Evolutionary conservation across 2,888 invertebrate species (phyloP).

Genomic region (Biston stratarius): DNA sequence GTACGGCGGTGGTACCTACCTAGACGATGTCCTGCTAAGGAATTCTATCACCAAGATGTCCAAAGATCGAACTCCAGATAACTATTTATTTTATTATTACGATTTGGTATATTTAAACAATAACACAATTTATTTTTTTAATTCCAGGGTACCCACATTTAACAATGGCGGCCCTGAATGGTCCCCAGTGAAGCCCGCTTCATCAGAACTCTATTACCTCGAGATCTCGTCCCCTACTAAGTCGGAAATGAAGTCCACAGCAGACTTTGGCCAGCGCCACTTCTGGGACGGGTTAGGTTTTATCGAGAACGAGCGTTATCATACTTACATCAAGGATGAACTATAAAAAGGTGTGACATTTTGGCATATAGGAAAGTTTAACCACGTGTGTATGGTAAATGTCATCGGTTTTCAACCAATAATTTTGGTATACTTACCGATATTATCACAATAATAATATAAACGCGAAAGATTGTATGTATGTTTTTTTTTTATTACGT

Average conservation of each 20-base stretch:
- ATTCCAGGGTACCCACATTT: constrained; percentile 72
- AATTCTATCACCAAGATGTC: too few relatives aligned
- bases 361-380: too few relatives aligned
- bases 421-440: too few relatives aligned
- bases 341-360: constrained; percentile 55
- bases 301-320: constrained; percentile 84
- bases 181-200: constrained; percentile 75
- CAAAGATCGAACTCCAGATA: too few relatives aligned
- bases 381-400: too few relatives aligned
- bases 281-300: constrained; percentile 89
- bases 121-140: background rate
- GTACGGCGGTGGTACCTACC: too few relatives aligned
- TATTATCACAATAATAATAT: too few relatives aligned
- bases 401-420: too few relatives aligned
- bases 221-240: constrained; percentile 81
- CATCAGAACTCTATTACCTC: constrained; percentile 79
- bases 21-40: too few relatives aligned
- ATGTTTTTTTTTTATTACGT: too few relatives aligned
- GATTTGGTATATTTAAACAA: too few relatives aligned
- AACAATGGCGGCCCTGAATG: constrained; percentile 69
- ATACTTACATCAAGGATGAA: constrained; percentile 70
- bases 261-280: constrained; percentile 83
- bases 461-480: too few relatives aligned
- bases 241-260: constrained; percentile 71
- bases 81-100: background rate